Evolutionary conservation across 2,113 vertebrate species (phyloP), one percentile per base, ranked within the genome.

Genomic region (Podiceps cristatus): DNA sequence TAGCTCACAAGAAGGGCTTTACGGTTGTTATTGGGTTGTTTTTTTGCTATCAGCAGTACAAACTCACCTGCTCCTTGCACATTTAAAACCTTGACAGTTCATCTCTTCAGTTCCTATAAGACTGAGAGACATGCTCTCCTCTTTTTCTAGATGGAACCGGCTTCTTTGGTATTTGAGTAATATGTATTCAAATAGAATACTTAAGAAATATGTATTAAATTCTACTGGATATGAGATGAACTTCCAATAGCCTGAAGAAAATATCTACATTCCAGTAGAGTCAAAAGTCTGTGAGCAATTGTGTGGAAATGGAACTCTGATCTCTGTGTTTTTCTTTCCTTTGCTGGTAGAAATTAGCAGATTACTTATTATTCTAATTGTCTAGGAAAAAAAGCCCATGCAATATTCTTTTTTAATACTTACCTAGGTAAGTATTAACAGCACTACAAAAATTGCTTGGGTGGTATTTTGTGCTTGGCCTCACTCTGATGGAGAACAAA

Each of bases 1-100:
- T 97, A 96, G 75, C 97, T 97, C 94, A 92, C 91, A 90, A 94
- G 87, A 90, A 92, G 88, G 84, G 66, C 91, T 94, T 96, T 97
- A 92, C 0, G 0, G 62, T 96, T 97, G 94, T 97, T 98, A 96
- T 62, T 97, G 64, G 81, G 90, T 90, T 95, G 80, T 27, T 90
- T 96, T 97, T 96, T 93, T 86, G 72, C 91, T 80, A 87, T 96
- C 94, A 97, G 79, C 93, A 67, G 37, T 83, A 92, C 63, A 92
- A 95, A 95, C 73, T 97, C 68, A 92, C 75, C 92, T 96, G 50
- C 72, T 87, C 69, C 44, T 45, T 78, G 53, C 55, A 52, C 76
- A 50, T 72, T 86, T 84, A 79, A 97, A 78, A 93, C 33, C 60
- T 91, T 93, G 79, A 72, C 45, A 89, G 50, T 79, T 69, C 20